A percentile compares a stretch with the other conserved stretches of the same genome.
phyloP scores from a whole-genome alignment of 2,113 vertebrate genomes.

The Datnioides undecimradiatus region DNA sequence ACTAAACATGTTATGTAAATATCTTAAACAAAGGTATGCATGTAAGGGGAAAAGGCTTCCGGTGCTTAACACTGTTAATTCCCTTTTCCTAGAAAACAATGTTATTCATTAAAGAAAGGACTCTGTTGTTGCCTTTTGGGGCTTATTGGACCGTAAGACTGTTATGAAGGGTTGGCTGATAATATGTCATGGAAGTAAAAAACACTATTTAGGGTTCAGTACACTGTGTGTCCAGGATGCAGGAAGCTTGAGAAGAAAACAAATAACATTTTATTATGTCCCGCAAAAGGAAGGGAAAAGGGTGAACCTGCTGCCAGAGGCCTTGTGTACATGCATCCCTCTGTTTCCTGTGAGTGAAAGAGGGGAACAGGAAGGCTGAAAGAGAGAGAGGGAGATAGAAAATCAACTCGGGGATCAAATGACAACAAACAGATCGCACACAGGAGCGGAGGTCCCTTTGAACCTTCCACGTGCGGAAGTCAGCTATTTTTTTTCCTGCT shows the following conservation, averaged over 20 bases:
- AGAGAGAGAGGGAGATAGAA: conserved; percentile 29
- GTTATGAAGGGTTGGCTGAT: not conserved
- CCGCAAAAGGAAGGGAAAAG: conserved; percentile 40
- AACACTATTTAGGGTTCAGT: conserved; percentile 23
- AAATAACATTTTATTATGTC: conserved; percentile 53
- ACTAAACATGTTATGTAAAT: conserved; percentile 7
- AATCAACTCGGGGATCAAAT: conserved; percentile 70
- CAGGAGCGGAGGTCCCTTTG: conserved; percentile 69
- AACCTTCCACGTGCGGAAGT: conserved; percentile 64
- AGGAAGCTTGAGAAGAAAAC: conserved; percentile 48
- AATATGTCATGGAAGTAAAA: conserved; percentile 13
- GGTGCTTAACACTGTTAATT: conserved; percentile 11
- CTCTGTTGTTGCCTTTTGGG: not conserved
- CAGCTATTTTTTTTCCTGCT: conserved; percentile 28
- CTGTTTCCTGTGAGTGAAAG: conserved; percentile 57
- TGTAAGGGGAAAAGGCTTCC: not conserved
- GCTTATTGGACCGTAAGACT: not conserved
- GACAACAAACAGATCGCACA: conserved; percentile 72
- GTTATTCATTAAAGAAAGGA: not conserved
- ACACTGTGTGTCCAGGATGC: conserved; percentile 30
- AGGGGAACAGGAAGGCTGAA: conserved; percentile 55
- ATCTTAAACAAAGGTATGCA: conserved; percentile 27
- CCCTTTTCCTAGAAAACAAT: conserved; percentile 4
- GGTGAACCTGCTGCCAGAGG: conserved; percentile 45
- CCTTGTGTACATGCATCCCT: conserved; percentile 44